phyloP scores from a whole-genome alignment of 2,113 vertebrate species.

The Eretmochelys imbricata region DNA sequence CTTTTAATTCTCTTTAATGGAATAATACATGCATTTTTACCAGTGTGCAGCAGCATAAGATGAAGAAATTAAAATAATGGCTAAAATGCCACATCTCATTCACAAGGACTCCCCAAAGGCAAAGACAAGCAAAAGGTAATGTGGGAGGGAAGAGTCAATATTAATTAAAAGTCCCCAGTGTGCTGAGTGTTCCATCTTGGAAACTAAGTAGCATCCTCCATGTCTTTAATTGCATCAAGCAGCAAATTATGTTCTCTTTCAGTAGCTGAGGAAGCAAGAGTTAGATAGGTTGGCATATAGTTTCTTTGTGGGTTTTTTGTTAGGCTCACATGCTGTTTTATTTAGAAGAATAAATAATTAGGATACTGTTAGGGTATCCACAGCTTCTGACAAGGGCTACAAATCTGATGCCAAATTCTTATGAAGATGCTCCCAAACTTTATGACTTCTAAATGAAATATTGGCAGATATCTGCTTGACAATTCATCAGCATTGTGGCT shows the following conservation, averaged over 20 bases:
- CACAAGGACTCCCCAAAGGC: not conserved
- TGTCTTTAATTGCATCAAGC: not conserved
- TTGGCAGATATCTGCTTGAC: not conserved
- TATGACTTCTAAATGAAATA: not conserved
- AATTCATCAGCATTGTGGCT: not conserved
- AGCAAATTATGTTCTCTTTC: not conserved
- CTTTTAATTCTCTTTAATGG: not conserved
- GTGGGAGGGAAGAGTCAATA: not conserved
- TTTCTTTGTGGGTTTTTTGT: not conserved
- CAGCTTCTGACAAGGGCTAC: not conserved
- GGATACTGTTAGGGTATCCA: not conserved
- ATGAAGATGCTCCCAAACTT: not conserved
- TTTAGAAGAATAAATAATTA: not conserved
- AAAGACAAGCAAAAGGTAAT: not conserved
- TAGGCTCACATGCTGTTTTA: not conserved
- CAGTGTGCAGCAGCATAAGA: not conserved
- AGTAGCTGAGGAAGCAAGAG: not conserved
- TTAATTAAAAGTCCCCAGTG: not conserved
- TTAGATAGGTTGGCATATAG: not conserved
- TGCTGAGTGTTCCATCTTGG: not conserved
- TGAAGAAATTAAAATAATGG: not conserved
- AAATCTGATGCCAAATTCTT: not conserved
- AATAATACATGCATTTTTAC: slow-evolving; percentile 14
- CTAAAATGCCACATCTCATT: not conserved
- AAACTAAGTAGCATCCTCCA: not conserved